Evolutionary conservation across 2,888 invertebrate genomes (phyloP).

Genomic region (Drosophila recens): DNA sequence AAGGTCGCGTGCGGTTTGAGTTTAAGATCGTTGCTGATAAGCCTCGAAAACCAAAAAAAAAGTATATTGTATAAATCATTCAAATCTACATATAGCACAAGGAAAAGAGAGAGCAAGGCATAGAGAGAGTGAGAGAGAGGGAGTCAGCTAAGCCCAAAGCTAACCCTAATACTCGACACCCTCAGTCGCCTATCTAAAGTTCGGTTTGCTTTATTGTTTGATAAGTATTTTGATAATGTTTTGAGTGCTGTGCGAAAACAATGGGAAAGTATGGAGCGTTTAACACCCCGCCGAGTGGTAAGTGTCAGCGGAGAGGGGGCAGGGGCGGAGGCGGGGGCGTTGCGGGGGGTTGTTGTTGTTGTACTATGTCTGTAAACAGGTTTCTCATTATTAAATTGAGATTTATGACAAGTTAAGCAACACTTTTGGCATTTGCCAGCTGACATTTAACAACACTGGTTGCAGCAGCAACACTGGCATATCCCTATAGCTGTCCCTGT

Average conservation of each 20-base stretch:
- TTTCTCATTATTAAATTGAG: slow-evolving; percentile 61
- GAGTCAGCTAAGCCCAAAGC: slow-evolving; percentile 42
- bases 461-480: not conserved
- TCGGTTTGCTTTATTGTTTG: slow-evolving; percentile 72
- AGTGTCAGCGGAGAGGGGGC: not conserved
- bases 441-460: slow-evolving; percentile 11
- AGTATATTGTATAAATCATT: slow-evolving; percentile 75
- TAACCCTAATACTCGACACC: slow-evolving; percentile 54
- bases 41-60: slow-evolving; percentile 29
- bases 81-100: slow-evolving; percentile 60
- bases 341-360: too few relatives aligned
- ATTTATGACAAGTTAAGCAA: slow-evolving; percentile 52
- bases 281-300: slow-evolving; percentile 56
- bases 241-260: slow-evolving; percentile 60
- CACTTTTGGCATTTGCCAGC: not conserved
- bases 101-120: not conserved
- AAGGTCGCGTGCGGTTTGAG: slow-evolving; percentile 83
- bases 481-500: not conserved
- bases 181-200: slow-evolving; percentile 23
- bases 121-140: not conserved
- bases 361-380: slow-evolving; percentile 29
- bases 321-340: not conserved
- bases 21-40: slow-evolving; percentile 63
- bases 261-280: slow-evolving; percentile 52
- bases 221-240: slow-evolving; percentile 80